Conservation (phyloP, 2,888 invertebrate genomes). For the Apantesis nais region DNA sequence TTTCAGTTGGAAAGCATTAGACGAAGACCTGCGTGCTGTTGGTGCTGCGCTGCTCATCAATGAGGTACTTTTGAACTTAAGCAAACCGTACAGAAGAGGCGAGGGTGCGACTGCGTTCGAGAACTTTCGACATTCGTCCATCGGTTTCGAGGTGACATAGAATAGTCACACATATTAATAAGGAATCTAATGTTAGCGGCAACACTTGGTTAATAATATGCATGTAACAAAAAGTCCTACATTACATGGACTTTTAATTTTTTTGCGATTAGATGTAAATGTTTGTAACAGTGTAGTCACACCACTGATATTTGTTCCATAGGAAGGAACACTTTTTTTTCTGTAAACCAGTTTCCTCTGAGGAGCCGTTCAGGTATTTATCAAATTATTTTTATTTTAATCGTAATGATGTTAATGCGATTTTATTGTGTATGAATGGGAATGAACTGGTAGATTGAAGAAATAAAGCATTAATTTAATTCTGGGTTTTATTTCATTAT, state of each 20-base stretch:
- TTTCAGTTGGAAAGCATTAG: constrained; percentile 79
- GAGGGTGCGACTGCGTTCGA: constrained; percentile 39
- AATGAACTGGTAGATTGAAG: constrained; percentile 68
- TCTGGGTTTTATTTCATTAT: constrained; percentile 45
- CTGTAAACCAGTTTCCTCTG: constrained; percentile 78
- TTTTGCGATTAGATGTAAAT: constrained; percentile 65
- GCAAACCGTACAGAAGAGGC: constrained; percentile 56
- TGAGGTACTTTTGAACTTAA: constrained; percentile 83
- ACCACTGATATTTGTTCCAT: constrained; percentile 69
- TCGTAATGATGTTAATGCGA: constrained; percentile 65
- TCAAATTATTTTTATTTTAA: constrained; percentile 68
- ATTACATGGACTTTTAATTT: constrained; percentile 64
- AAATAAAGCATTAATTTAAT: constrained; percentile 57
- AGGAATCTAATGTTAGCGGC: constrained; percentile 52
- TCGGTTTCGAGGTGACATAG: constrained; percentile 81
- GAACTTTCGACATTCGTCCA: constrained; percentile 50
- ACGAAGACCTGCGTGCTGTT: constrained; percentile 55
- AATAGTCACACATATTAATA: constrained; percentile 68
- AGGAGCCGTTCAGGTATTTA: constrained; percentile 84
- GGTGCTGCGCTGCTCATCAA: constrained; percentile 51
- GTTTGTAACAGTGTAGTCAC: constrained; percentile 71
- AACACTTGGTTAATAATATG: constrained; percentile 55
- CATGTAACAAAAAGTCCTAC: constrained; percentile 67
- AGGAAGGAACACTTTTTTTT: constrained; percentile 68
- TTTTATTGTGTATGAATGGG: constrained; percentile 64